phyloP scores from a whole-genome alignment of 2,888 invertebrate genomes.

The Sycophila texana region DNA sequence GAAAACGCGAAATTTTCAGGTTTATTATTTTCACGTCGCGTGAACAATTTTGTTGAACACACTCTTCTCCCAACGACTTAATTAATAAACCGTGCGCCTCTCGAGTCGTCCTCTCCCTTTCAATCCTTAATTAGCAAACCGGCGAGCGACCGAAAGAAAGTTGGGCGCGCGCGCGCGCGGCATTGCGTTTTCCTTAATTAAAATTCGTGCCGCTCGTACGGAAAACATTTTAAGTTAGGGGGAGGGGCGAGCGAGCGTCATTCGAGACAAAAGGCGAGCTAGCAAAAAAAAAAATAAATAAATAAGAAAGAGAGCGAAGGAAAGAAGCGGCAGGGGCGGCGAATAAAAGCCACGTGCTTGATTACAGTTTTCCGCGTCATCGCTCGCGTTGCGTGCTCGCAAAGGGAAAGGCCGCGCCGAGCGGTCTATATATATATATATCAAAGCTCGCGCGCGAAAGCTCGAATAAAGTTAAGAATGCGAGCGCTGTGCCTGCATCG shows the following conservation, averaged over 20 bases:
- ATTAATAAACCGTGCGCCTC: conserved; percentile 46
- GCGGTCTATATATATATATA: neutral
- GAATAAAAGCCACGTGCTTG: conserved; percentile 21
- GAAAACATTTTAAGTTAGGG: conserved; percentile 36
- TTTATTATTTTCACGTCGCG: conserved; percentile 8
- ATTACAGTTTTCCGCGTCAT: conserved; percentile 43
- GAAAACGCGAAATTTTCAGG: neutral
- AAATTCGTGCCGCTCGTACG: conserved; percentile 48
- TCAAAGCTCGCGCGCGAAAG: conserved; percentile 4
- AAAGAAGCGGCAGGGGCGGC: neutral
- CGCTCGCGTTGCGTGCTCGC: neutral
- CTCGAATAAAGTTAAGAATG: conserved; percentile 11
- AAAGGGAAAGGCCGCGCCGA: neutral
- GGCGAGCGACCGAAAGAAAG: conserved; percentile 15
- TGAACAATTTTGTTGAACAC: neutral
- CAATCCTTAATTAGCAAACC: conserved; percentile 51
- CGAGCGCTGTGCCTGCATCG: conserved; percentile 9
- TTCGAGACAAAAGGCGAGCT: neutral
- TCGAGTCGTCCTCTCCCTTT: neutral
- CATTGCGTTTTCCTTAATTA: conserved; percentile 55
- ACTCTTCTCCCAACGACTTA: conserved; percentile 23
- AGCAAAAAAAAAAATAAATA: neutral
- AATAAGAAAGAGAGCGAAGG: neutral
- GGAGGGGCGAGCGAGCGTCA: neutral
- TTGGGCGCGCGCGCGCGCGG: neutral